Conservation (phyloP, 2,888 invertebrate species). For the Brachypalpus laphriformis region DNA sequence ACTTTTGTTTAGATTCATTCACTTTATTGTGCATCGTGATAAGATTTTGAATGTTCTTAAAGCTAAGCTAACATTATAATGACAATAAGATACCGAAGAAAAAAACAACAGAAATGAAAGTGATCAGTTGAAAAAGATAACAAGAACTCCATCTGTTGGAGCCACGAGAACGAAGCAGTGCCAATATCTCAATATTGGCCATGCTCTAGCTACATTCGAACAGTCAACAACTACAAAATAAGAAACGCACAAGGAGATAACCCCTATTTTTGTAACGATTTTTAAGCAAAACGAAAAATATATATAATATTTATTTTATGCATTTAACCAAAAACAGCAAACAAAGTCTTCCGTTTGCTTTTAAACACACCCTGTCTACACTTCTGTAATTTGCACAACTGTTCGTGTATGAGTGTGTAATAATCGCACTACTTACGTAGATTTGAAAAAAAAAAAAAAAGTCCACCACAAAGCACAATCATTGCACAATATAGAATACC, state of each 20-base stretch:
- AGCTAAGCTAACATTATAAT: constrained; percentile 38
- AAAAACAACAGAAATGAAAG: constrained; percentile 40
- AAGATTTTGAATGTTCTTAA: constrained; percentile 56
- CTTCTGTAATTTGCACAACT: constrained; percentile 37
- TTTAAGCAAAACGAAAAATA: not conserved
- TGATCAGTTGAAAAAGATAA: constrained; percentile 26
- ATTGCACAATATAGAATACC: constrained; percentile 74
- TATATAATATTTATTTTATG: constrained; percentile 13
- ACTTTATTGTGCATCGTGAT: constrained; percentile 69
- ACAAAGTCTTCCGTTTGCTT: constrained; percentile 49
- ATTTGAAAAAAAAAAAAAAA: constrained; percentile 17
- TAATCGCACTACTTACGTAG: constrained; percentile 35
- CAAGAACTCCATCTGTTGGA: constrained; percentile 14
- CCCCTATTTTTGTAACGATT: constrained; percentile 58
- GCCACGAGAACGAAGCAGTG: not conserved
- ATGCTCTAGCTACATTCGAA: constrained; percentile 13
- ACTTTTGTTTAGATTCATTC: constrained; percentile 54
- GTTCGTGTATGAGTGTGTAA: constrained; percentile 35
- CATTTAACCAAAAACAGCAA: constrained; percentile 26
- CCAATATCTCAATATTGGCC: not conserved
- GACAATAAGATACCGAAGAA: constrained; percentile 51
- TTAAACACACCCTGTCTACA: constrained; percentile 36
- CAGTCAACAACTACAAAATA: constrained; percentile 12
- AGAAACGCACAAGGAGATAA: constrained; percentile 59
- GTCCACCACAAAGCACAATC: constrained; percentile 67